Base-by-base conservation (phyloP, 2,888 invertebrate genomes). In the Malthinus seriepunctatus region DNA sequence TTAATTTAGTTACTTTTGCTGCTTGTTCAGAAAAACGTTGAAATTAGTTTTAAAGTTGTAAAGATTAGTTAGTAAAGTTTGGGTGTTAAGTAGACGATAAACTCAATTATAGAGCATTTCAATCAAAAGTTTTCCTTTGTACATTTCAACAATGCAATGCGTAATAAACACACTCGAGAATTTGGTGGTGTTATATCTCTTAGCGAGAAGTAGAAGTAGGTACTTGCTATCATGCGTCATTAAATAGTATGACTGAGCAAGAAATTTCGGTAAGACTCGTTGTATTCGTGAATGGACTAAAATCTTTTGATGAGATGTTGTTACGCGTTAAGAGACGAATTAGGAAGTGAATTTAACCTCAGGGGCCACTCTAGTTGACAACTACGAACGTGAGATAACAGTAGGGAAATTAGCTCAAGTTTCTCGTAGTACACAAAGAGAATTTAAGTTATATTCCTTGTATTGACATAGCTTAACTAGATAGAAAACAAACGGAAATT, bases 361-460 rank as follows among this genome's bases (percentile, higher is more conserved):
- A 23, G 32, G 56, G 60, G 60, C 56, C 60, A 60, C 60, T 60
- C 46, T 47, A 55, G 50, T 59, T 50, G 51, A 60, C 56, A 56
- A 60, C 51, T 56, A 55, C 47, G 51, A 56, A 56, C n/a, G 56
- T 32, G 23, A 56, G 51, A 60, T 56, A 60, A 51, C 55, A 56
- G 47, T 49, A 35, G 48, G 60, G 50, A 48, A 60, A 60, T 60
- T 60, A 60, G 51, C 56, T 49, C 38, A 48, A 60, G 48, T 60
- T 60, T 56, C 54, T 32, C 5, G 5, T 23, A 5, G 23, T 23
- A 23, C 5, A 23, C 23, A 23, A 23, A 23, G 23, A 23, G 23
- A 23, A 23, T 23, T 23, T 23, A 23, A 23, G 23, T 23, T 23
- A 2, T 23, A 23, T 23, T 3, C 5, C 23, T 23, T 23, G 3